Evolutionary conservation across 2,888 invertebrate species (phyloP), one percentile per base, ranked within the genome.

Genomic region (Reticulitermes lucifugus): DNA sequence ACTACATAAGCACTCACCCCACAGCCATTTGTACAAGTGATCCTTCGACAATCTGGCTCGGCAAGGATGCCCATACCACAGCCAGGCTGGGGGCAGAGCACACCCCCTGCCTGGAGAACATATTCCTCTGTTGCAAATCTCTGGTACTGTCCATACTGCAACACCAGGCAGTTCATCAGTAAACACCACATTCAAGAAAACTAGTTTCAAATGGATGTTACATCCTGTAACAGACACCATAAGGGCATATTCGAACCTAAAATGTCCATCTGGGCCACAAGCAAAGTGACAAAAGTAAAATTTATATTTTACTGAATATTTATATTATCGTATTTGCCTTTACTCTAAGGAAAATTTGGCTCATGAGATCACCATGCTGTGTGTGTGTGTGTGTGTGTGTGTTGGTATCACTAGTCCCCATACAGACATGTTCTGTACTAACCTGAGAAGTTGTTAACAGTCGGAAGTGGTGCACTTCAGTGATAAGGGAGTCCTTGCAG

Each of bases 31-130:
- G 94, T 92, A 88, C 96, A 96, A 73, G 94, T 93, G 84, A 96
- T 93, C 91, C 94, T 94, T 71, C 91, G 93, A 88, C 96, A 96
- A 9, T 93, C 93, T 2, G 93, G 92, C 86, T 95, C 95, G n/a
- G 94, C 93, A 73, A 95, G 89, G 87, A 97, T 93, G 1, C 96
- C 97, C 93, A 96, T 96, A 71, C 97, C 97, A 91, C 97, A 97
- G 73, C 95, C 95, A 0, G 96, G 96, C 89, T 95, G 95, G 0
- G 97, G 97, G 89, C 97, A 97, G 81, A 97, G 91, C 1, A 97
- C 94, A 21, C 97, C 97, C 46, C 96, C 97, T 81, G 94, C 93
- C 88, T 94, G 94, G 84, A 97, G 90, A 43, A 97, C 95, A 90
- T 93, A 96, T 90, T 97, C 97, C 90, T 97, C 97, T 0, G 96